phyloP scores from a whole-genome alignment of 1,140 invertebrate genomes.

The Plectrocnemia conspersa region DNA sequence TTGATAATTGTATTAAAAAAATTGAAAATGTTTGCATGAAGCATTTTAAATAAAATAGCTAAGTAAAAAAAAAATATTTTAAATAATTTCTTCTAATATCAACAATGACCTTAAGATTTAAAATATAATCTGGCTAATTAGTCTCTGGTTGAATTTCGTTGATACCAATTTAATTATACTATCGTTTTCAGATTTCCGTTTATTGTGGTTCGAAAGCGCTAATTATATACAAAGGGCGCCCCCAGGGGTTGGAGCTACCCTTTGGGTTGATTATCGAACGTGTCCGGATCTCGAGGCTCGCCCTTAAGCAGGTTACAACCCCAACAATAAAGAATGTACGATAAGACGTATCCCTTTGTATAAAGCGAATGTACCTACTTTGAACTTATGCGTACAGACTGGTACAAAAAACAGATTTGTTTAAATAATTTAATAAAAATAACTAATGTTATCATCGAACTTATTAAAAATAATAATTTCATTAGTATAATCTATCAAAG shows the following conservation, averaged over 20 bases:
- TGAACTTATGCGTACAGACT: too few species aligned
- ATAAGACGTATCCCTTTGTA: background rate
- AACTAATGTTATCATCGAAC: too few species aligned
- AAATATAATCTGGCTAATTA: background rate
- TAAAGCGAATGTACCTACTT: too few species aligned
- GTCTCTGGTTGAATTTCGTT: background rate
- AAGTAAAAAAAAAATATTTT: too few species aligned
- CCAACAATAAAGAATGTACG: background rate
- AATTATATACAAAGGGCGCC: slow-evolving; percentile 2
- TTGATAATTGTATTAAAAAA: background rate
- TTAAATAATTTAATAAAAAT: too few species aligned
- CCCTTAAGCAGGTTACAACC: background rate
- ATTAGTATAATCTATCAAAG: too few species aligned
- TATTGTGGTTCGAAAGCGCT: background rate
- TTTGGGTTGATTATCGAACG: slow-evolving; percentile 3
- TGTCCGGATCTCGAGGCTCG: background rate
- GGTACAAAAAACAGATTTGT: too few species aligned
- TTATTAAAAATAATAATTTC: too few species aligned
- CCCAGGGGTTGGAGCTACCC: background rate
- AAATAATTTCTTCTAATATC: background rate
- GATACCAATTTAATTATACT: slow-evolving; percentile 3
- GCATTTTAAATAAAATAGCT: too few species aligned
- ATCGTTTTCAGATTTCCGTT: background rate
- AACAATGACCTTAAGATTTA: background rate
- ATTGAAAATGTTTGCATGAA: too few species aligned